Evolutionary conservation across 1,140 invertebrate genomes (phyloP).

Genomic region (Tetramorium parvispinum): DNA sequence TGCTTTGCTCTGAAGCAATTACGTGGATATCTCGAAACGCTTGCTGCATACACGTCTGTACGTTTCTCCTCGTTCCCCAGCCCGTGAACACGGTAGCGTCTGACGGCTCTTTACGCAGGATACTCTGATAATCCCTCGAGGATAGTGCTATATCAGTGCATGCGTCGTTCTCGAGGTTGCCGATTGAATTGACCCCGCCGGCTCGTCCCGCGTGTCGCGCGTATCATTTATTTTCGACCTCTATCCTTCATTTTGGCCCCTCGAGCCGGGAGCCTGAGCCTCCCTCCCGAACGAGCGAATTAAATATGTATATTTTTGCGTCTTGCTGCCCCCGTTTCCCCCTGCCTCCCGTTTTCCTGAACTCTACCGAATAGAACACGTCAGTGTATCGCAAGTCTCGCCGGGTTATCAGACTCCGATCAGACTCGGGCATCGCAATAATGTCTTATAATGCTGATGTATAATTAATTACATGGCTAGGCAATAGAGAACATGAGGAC

Average conservation of each 20-base stretch:
- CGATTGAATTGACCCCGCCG: not conserved
- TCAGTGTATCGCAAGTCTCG: not conserved
- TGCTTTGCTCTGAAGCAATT: not conserved
- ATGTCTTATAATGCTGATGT: not conserved
- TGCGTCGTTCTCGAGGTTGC: not conserved
- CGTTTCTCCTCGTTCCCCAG: not conserved
- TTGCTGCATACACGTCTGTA: not conserved
- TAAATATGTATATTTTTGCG: not conserved
- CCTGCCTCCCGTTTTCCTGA: not conserved
- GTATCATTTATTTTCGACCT: not conserved
- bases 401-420: not conserved
- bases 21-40: conserved; percentile 1
- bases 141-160: not conserved
- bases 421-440: too few relatives aligned
- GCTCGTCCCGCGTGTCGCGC: not conserved
- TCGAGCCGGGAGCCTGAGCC: too few relatives aligned
- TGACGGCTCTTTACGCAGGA: not conserved
- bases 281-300: not conserved
- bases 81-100: not conserved
- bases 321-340: not conserved
- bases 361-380: not conserved
- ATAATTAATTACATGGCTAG: not conserved
- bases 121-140: not conserved
- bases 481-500: not conserved
- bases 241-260: not conserved